phyloP scores from a whole-genome alignment of 2,888 invertebrate genomes.

The Netelia fuscicornis region DNA sequence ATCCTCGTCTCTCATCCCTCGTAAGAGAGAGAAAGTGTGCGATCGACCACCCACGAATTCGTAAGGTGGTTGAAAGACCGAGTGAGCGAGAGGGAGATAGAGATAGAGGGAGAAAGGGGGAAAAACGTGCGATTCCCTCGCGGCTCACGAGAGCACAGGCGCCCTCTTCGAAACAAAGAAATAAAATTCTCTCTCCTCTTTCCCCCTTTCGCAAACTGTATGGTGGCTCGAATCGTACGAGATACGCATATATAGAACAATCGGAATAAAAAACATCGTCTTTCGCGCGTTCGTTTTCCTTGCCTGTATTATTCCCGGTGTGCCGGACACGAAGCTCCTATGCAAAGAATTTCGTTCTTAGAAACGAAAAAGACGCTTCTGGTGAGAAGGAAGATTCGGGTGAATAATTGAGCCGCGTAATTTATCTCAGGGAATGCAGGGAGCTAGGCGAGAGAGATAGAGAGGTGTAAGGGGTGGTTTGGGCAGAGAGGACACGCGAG shows the following conservation, averaged over 20 bases:
- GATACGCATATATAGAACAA: slow-evolving; percentile 34
- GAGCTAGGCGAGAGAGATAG: slow-evolving; percentile 53
- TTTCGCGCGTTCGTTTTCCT: slow-evolving; percentile 23
- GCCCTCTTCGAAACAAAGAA: slow-evolving; percentile 67
- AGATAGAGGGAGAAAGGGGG: slow-evolving; percentile 23
- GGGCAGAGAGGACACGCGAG: slow-evolving; percentile 53
- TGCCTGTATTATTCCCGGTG: neutral
- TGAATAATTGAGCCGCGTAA: slow-evolving; percentile 84
- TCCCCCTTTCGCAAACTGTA: slow-evolving; percentile 20
- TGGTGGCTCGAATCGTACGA: slow-evolving; percentile 38
- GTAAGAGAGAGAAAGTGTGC: slow-evolving; percentile 29
- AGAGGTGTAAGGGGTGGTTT: slow-evolving; percentile 46
- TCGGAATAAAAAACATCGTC: slow-evolving; percentile 34
- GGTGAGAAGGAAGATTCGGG: slow-evolving; percentile 76
- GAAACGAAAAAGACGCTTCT: neutral
- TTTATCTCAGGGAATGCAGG: slow-evolving; percentile 82
- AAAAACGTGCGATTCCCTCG: slow-evolving; percentile 59
- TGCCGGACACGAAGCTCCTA: slow-evolving; percentile 1
- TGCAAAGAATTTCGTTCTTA: slow-evolving; percentile 1
- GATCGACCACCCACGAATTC: slow-evolving; percentile 69
- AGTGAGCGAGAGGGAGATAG: slow-evolving; percentile 32
- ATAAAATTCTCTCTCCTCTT: slow-evolving; percentile 63
- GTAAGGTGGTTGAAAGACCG: slow-evolving; percentile 54
- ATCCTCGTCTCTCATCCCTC: slow-evolving; percentile 34
- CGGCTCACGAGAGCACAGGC: slow-evolving; percentile 30